Evolutionary conservation across 37 sponge, comb jelly and placozoan genomes (phyloP), one percentile per base, ranked within the genome.

Genomic region (Cliona cf. orientalis): DNA sequence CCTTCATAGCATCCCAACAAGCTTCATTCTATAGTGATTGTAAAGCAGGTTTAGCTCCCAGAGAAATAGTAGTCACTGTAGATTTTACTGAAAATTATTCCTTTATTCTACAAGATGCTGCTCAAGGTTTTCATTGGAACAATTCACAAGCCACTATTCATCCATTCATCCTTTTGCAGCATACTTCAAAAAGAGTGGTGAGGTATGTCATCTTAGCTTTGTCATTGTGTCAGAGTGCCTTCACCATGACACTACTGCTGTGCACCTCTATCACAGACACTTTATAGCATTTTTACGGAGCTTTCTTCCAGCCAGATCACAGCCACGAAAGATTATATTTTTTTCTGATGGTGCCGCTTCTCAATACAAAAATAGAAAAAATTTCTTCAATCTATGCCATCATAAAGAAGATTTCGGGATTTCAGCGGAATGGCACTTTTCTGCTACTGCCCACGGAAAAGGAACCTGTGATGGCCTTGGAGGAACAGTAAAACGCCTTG

Each of bases 71-170:
- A 14, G 64, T 87, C 12, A 70, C 46, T 40, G 80, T 55, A 31
- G 87, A 87, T 64, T 87, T 87, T 62, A 39, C 74, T 32, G 87
- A 80, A 45, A 87, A 80, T 55, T 86, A 86, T 72, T 86, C 87
- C 1, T 86, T 86, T 62, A 46, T 86, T 45, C 73, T 86, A 34
- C 80, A 79, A 59, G 79, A 87, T 79, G 80, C 71, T 46, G 75
- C 74, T 41, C 87, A 87, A 42, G 87, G 80, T n/a, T 86, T 65
- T 66, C 87, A 79, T 79, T 86, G 87, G 87, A 86, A 86, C 63
- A 86, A 87, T 58, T 65, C 74, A 41, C 87, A 87, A 80, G 87
- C 80, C 31, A 87, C 87, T n/a, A n/a, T n/a, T n/a, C n/a, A n/a
- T n/a, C n/a, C 35, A 17, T 87, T 31, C 88, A 87, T 58, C 82